A percentile compares a stretch with the other conserved stretches of the same genome.
These are phyloP conservation scores for Microcebus tavaratra DNA, from an alignment of 2,113 vertebrate species.

Conservation along the genomic window DNA sequence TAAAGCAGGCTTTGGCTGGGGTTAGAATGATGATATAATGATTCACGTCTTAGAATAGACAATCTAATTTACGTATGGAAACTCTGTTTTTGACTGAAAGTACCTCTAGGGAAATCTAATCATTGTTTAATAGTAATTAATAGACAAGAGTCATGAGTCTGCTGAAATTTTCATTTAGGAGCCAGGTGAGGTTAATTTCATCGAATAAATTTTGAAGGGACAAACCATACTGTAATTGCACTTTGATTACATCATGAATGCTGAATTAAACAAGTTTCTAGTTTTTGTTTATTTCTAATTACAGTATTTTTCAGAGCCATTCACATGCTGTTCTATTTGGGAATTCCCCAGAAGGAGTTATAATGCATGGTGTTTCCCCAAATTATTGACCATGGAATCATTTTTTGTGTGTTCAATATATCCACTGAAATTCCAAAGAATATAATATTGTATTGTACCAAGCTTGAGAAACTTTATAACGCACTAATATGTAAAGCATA, in stretches of 20 bases:
- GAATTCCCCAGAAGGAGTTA: not conserved
- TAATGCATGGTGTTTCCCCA: not conserved
- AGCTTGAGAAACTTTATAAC: not conserved
- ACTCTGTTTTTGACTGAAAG: not conserved
- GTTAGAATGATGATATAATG: not conserved
- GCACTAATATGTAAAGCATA: not conserved
- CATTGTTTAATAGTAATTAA: not conserved
- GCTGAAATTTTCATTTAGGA: slow-evolving; percentile 2
- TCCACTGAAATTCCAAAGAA: not conserved
- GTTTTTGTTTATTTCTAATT: not conserved
- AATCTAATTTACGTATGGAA: not conserved
- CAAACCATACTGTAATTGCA: not conserved
- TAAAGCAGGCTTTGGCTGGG: not conserved
- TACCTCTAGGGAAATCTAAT: not conserved
- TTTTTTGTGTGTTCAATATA: not conserved
- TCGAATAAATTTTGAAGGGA: not conserved
- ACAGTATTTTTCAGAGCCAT: not conserved
- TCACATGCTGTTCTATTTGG: not conserved
- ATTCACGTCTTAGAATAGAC: not conserved
- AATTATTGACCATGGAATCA: not conserved
- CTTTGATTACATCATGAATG: not conserved
- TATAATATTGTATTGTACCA: not conserved
- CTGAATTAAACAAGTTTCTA: not conserved
- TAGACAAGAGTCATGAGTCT: not conserved
- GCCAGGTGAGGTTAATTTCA: not conserved